Base-by-base conservation (phyloP, 2,888 invertebrate genomes). In the Cryptocheilus praepositus region DNA sequence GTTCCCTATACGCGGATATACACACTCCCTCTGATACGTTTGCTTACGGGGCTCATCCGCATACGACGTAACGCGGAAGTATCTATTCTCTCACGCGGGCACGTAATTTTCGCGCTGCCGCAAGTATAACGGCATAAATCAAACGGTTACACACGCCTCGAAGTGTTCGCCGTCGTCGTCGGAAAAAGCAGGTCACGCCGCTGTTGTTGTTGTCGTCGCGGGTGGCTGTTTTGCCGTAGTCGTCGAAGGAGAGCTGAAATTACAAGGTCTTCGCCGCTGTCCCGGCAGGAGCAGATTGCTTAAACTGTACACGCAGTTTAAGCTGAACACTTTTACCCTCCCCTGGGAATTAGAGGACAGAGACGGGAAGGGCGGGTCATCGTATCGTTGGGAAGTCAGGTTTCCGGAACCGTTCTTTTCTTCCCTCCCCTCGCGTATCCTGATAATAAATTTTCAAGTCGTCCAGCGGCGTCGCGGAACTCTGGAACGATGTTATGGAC, bases 391-490 rank as follows among this genome's bases (percentile, higher is more conserved):
- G 11, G 16, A 64, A 63, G 62, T 68, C 65, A 62, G 70, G 61
- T 71, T 71, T 66, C 67, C 57, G 53, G 60, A 51, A 64, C 60
- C 36, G 36, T 52, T 67, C 64, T 64, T 71, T 66, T 61, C 55
- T 55, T 11, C 28, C 61, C 53, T 55, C 70, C 53, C 58, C 70
- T 62, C 64, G 58, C 55, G 66, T 69, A 62, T 72, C 64, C 68
- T 66, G 76, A 72, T 79, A 78, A 79, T 79, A 79, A 79, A 79
- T 79, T 78, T 78, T 73, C 78, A 64, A 79, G 78, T 76, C 74
- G 79, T 76, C 68, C 74, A 70, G 70, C 70, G 62, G 71, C 72
- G 74, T 74, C 71, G 67, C 71, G 73, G 73, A 80, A 79, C 76
- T 79, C 72, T 51, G 78, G 71, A 77, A 80, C 76, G 76, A 78